These are phyloP conservation scores for Drosophila novamexicana DNA, from an alignment of 1,140 invertebrate genomes.

Conservation along the genomic window DNA sequence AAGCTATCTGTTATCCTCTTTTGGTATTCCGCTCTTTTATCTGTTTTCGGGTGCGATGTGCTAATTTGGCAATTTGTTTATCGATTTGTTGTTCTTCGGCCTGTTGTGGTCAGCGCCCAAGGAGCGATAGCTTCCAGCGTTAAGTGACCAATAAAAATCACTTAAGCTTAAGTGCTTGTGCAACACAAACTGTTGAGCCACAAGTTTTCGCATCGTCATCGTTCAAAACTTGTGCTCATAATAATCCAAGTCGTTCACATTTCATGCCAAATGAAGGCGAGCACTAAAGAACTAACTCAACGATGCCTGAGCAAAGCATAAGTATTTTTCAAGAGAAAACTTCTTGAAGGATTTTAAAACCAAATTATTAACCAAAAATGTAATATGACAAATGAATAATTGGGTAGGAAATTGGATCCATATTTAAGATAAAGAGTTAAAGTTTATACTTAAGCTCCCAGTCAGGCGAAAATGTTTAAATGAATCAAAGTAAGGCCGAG, in stretches of 20 bases:
- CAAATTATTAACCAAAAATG: background rate
- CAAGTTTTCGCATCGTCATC: constrained; percentile 43
- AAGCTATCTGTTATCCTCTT: constrained; percentile 43
- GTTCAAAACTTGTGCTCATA: constrained; percentile 47
- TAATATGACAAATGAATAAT: background rate
- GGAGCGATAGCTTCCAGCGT: constrained; percentile 35
- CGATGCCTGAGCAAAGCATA: background rate
- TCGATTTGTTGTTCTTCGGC: constrained; percentile 68
- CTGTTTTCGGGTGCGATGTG: constrained; percentile 41
- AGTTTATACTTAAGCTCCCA: too few relatives aligned
- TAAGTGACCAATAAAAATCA: constrained; percentile 82
- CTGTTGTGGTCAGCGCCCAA: constrained; percentile 41
- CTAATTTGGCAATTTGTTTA: constrained; percentile 83
- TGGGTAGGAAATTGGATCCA: too few relatives aligned
- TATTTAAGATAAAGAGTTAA: too few relatives aligned
- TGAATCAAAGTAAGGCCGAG: too few relatives aligned
- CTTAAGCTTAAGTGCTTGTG: constrained; percentile 68
- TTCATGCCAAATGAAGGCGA: constrained; percentile 21
- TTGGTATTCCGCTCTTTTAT: background rate
- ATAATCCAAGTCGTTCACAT: constrained; percentile 22
- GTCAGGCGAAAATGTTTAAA: too few relatives aligned
- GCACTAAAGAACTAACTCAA: constrained; percentile 10
- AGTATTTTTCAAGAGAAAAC: background rate
- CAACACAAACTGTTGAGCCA: constrained; percentile 36
- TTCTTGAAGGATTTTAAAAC: background rate